Conservation (phyloP, 2,113 vertebrate species). For the Leucosticte australis region DNA sequence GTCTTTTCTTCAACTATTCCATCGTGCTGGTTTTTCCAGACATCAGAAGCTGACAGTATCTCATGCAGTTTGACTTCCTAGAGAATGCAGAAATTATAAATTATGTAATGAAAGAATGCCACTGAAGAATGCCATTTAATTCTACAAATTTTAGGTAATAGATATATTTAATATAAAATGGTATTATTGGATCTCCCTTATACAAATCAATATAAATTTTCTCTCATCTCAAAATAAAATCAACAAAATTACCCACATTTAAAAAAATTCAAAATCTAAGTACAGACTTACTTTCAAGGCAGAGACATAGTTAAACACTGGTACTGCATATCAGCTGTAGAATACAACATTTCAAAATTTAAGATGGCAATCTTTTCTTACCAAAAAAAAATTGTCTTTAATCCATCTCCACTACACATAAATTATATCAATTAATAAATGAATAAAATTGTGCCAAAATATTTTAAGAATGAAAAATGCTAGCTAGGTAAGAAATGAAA, state of each 20-base stretch:
- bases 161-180: background rate
- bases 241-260: background rate
- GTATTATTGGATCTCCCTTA: background rate
- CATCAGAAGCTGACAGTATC: slow-evolving; percentile 68
- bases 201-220: background rate
- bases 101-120: background rate
- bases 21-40: slow-evolving; percentile 77
- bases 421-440: background rate
- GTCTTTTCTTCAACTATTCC: slow-evolving; percentile 74
- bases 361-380: background rate
- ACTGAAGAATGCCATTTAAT: background rate
- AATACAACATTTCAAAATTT: background rate
- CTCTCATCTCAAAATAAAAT: background rate
- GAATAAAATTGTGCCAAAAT: background rate
- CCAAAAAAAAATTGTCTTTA: background rate
- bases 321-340: background rate
- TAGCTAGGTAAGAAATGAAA: background rate
- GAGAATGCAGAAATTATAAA: slow-evolving; percentile 43
- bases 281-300: background rate
- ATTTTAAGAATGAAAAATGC: background rate
- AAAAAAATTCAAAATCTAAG: background rate
- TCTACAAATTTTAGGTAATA: background rate
- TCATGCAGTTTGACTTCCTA: slow-evolving; percentile 81
- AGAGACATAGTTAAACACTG: background rate
- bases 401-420: background rate